phyloP scores from a whole-genome alignment of 1,140 invertebrate species.

The Brachionus koreanus region DNA sequence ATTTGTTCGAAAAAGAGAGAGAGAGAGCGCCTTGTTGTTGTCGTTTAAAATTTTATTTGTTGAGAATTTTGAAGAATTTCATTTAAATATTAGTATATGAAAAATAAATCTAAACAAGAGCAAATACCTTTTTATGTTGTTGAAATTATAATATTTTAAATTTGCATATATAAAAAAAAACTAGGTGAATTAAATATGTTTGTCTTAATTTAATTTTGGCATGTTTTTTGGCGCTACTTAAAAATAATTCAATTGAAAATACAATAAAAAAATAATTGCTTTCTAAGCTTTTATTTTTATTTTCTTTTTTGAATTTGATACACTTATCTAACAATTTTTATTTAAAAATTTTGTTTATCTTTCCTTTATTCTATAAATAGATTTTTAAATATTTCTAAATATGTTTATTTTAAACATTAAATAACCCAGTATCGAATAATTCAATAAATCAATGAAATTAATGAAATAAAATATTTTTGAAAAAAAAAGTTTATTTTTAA shows the following conservation, averaged over 20 bases:
- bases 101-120: neutral
- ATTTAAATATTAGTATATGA: neutral
- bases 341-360: too few relatives aligned
- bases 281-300: neutral
- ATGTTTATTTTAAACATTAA: too few relatives aligned
- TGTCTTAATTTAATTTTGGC: neutral
- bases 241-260: neutral
- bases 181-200: neutral
- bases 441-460: too few relatives aligned
- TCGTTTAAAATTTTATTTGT: conserved; percentile 12
- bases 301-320: neutral
- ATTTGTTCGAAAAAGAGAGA: neutral
- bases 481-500: too few relatives aligned
- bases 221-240: neutral
- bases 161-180: neutral
- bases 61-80: neutral
- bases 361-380: too few relatives aligned
- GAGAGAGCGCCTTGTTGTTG: conserved; percentile 26
- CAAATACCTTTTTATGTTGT: neutral
- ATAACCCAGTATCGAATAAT: too few relatives aligned
- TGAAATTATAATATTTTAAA: conserved; percentile 7
- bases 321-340: too few relatives aligned
- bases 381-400: too few relatives aligned
- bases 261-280: neutral
- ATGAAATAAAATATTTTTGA: too few relatives aligned